Base-by-base conservation (phyloP, 2,797 vertebrate genomes). In the Neopelma chrysocephalum region DNA sequence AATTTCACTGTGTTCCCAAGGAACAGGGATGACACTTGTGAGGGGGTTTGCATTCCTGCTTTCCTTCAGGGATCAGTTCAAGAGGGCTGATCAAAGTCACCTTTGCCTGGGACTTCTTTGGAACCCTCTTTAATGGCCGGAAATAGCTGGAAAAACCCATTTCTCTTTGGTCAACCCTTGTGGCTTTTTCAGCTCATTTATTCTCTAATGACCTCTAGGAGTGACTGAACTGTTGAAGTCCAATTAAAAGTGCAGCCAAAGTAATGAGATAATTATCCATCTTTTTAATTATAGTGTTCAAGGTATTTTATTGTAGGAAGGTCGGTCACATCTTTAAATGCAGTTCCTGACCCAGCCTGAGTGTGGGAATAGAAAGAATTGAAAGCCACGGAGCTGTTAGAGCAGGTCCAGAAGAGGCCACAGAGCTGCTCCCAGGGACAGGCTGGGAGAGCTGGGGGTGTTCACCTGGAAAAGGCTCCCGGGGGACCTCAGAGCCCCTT, bases 181-280 rank as follows among this genome's bases (percentile, higher is more conserved):
- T 42, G 31, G 36, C 45, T 53, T 36, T 45, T 48, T 56, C 64
- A 40, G 15, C 27, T 94, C 47, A 12, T 61, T 22, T n/a, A 13
- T 56, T 34, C 62, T 54, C 1, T 7, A 80, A 9, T 4, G 6
- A 21, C 6, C 72, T 10, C 62, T 9, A 9, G 6, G 53, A 83
- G 53, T 9, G 16, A 16, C 42, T 65, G 42, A 15, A 31, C 34
- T 45, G 11, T 36, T 20, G 22, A 1, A 36, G 15, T 2, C 47
- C 38, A 82, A 72, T 50, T 56, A 79, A 36, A 18, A 60, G 23
- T 1, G 25, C 34, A 57, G 70, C 48, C 71, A 78, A 73, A 73
- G 18, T 21, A 53, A 42, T 1, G 4, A 53, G 29, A 17, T 2
- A 23, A 7, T 31, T 21, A 4, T 2, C 2, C 25, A 10, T 34